Evolutionary conservation across 2,113 vertebrate genomes (phyloP), one percentile per base, ranked within the genome.

Genomic region (Dromaius novaehollandiae): DNA sequence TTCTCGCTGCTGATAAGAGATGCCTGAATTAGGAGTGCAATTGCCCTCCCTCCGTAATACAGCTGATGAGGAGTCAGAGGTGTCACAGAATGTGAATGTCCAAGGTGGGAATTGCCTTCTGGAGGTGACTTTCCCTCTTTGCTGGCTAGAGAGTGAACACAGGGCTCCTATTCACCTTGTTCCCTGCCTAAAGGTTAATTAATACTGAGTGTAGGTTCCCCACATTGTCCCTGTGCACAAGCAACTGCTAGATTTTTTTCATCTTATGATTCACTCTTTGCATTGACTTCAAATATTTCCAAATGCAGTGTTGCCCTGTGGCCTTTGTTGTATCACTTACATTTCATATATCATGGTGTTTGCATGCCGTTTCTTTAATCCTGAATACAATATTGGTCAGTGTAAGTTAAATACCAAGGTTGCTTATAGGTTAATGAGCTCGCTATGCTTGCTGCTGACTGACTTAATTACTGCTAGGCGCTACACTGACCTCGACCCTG

Each of bases 171-270:
- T 55, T 78, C 16, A 30, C 16, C 32, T 88, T 56, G 4, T 51
- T 88, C 69, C 50, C 25, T 0, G 0, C 46, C 11, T 51, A 21
- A 68, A 88, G 55, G 65, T 86, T 6, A 40, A 26, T 83, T 88
- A 70, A 86, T 73, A 46, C 79, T 15, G 19, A 61, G 30, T 11
- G 19, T 63, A 34, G 2, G 46, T 87, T 95, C 82, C 50, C 84
- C 73, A 89, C 84, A 63, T 73, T 93, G 78, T 91, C 64, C 90
- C 87, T 34, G 8, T 80, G 78, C 65, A 61, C 73, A 90, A 89
- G 66, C 86, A 97, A 88, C 93, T 97, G 88, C 76, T 94, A 91
- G 91, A 61, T 63, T 93, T 91, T 26, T 64, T 94, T 88, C 60
- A 50, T 89, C 84, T 87, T 88, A 77, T 14, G 53, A 69, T 97